These are phyloP conservation scores for Pseudeuparius sepicola DNA, from an alignment of 2,888 invertebrate species.

Conservation along the genomic window DNA sequence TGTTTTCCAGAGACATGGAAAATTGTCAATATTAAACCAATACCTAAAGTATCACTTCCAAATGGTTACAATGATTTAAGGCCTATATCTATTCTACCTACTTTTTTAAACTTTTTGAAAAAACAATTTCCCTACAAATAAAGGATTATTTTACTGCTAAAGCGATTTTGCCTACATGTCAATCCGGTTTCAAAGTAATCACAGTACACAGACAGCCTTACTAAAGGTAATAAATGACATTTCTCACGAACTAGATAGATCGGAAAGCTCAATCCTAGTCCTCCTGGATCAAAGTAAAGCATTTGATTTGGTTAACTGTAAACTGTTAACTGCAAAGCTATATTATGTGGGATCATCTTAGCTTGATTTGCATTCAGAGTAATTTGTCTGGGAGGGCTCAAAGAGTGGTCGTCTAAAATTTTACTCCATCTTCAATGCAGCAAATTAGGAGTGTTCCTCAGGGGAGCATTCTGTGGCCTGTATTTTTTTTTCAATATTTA, in stretches of 20 bases:
- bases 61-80: background rate
- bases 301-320: background rate
- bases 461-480: too few species aligned
- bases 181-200: background rate
- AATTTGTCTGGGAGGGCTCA: too few species aligned
- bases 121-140: too few species aligned
- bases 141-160: too few species aligned
- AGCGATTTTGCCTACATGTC: too few species aligned
- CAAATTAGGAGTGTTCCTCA: too few species aligned
- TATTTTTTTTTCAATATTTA: too few species aligned
- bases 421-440: too few species aligned
- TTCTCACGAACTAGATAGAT: background rate
- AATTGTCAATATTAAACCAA: background rate
- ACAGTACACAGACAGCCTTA: conserved; percentile 1
- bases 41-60: background rate
- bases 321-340: background rate
- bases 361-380: too few species aligned
- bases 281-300: conserved; percentile 1
- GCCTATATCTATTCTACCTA: background rate
- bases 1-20: conserved; percentile 1
- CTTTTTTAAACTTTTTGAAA: too few species aligned
- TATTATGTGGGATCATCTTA: background rate
- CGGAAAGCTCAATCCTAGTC: background rate
- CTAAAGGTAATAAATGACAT: conserved; percentile 1
- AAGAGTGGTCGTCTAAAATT: too few species aligned